A percentile compares a stretch with the other conserved stretches of the same genome.
phyloP scores from a whole-genome alignment of 2,113 vertebrate genomes.

The Perca fluviatilis region DNA sequence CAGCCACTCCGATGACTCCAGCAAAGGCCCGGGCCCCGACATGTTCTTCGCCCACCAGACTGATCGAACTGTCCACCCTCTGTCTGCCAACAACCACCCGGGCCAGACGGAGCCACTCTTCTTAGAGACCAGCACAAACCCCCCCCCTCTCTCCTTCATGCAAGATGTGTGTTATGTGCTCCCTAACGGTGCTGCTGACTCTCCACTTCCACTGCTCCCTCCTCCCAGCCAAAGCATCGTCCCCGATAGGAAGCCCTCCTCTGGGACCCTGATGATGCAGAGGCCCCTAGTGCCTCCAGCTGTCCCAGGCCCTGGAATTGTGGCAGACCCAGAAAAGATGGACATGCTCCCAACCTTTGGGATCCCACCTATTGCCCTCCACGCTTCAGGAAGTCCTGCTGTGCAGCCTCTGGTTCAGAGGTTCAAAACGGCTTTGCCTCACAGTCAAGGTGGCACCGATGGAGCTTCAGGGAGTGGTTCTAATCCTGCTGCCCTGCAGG shows the following conservation, averaged over 20 bases:
- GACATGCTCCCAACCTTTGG: constrained; percentile 81
- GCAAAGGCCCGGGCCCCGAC: constrained; percentile 77
- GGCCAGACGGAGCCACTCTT: constrained; percentile 76
- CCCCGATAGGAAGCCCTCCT: constrained; percentile 83
- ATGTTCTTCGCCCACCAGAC: constrained; percentile 70
- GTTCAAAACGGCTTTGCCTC: constrained; percentile 85
- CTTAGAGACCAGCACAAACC: constrained; percentile 79
- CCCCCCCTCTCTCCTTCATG: constrained; percentile 86
- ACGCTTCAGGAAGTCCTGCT: constrained; percentile 80
- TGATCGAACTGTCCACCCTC: constrained; percentile 65
- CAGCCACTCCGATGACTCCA: constrained; percentile 93
- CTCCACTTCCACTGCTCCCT: constrained; percentile 82
- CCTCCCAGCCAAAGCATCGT: constrained; percentile 73
- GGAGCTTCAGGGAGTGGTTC: neutral
- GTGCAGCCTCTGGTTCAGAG: constrained; percentile 89
- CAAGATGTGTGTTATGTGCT: constrained; percentile 72
- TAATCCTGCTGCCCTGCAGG: constrained; percentile 64
- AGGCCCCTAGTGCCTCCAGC: constrained; percentile 83
- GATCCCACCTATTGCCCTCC: constrained; percentile 80
- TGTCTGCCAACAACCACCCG: constrained; percentile 77
- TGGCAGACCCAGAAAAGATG: constrained; percentile 85
- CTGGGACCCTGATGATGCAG: constrained; percentile 80
- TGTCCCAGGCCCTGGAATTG: constrained; percentile 53
- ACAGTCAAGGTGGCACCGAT: constrained; percentile 64
- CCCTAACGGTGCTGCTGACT: constrained; percentile 82